Percentiles rank a stretch among this genome's conserved stretches.
Evolutionary conservation across 2,888 invertebrate species (phyloP).

Genomic region (Synergus laeviventris): DNA sequence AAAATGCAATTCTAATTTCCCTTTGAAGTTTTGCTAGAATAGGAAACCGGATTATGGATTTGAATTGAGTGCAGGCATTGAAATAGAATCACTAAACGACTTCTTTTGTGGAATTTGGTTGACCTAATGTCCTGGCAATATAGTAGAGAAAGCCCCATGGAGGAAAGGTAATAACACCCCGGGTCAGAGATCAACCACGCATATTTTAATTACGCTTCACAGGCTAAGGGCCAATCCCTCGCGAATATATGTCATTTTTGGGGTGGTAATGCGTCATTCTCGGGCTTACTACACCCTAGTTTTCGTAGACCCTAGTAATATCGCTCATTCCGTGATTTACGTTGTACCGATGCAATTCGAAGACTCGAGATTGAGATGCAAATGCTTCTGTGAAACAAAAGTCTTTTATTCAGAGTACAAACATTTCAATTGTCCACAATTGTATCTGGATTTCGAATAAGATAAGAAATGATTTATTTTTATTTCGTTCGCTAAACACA

Average conservation of each 20-base stretch:
- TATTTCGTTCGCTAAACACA: too few relatives aligned
- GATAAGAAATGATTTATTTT: too few relatives aligned
- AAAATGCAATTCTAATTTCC: too few relatives aligned
- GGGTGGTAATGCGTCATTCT: too few relatives aligned
- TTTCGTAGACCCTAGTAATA: neutral
- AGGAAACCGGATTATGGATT: too few relatives aligned
- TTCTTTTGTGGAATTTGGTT: neutral
- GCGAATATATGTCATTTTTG: slow-evolving; percentile 26
- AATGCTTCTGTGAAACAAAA: neutral
- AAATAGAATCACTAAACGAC: neutral
- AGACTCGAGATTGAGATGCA: neutral
- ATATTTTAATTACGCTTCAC: neutral
- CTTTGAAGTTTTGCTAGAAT: too few relatives aligned
- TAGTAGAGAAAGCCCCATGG: neutral
- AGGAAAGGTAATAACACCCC: neutral
- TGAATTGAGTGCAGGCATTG: neutral
- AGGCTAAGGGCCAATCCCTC: slow-evolving; percentile 11
- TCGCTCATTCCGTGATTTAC: neutral
- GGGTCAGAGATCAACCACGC: neutral
- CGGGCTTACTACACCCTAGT: neutral
- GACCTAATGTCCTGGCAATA: neutral
- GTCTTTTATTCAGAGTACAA: neutral
- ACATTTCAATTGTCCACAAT: too few relatives aligned
- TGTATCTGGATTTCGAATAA: too few relatives aligned
- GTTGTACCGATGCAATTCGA: neutral